Conservation (phyloP, 2,113 vertebrate species). For the Microcebus tavaratra region DNA sequence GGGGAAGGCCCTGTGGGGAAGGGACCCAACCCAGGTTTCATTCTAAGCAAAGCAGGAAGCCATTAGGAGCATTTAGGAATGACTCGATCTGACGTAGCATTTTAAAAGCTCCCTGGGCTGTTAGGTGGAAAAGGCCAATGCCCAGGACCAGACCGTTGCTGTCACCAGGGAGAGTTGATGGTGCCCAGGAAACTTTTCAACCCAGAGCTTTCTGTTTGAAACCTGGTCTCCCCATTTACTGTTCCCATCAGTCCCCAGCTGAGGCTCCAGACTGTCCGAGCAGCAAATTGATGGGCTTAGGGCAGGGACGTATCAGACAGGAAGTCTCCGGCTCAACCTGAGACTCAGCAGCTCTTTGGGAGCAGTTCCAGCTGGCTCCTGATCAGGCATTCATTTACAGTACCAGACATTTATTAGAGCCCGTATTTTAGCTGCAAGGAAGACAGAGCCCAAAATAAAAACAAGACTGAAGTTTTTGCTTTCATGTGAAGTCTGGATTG, state of each 20-base stretch:
- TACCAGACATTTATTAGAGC: neutral
- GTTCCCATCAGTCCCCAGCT: neutral
- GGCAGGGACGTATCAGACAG: neutral
- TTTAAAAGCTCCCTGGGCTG: neutral
- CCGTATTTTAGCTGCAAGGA: neutral
- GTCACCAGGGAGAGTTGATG: neutral
- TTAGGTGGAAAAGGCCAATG: neutral
- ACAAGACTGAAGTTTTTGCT: neutral
- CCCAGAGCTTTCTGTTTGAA: neutral
- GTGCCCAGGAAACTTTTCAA: neutral
- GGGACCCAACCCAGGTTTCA: neutral
- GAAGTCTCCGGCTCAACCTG: neutral
- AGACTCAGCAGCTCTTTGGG: neutral
- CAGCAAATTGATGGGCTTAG: neutral
- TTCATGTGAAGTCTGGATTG: neutral
- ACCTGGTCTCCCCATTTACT: neutral
- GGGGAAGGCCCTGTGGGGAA: rapidly evolving
- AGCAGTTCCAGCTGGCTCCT: neutral
- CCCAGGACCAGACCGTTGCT: neutral
- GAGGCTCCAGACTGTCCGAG: neutral
- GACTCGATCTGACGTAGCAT: neutral
- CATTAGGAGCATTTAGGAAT: neutral
- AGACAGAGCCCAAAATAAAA: neutral
- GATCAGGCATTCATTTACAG: neutral
- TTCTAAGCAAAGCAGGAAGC: neutral